A percentile compares a stretch with the other conserved stretches of the same genome.
phyloP scores from a whole-genome alignment of 2,888 invertebrate genomes.

The Pandemis heparana region DNA sequence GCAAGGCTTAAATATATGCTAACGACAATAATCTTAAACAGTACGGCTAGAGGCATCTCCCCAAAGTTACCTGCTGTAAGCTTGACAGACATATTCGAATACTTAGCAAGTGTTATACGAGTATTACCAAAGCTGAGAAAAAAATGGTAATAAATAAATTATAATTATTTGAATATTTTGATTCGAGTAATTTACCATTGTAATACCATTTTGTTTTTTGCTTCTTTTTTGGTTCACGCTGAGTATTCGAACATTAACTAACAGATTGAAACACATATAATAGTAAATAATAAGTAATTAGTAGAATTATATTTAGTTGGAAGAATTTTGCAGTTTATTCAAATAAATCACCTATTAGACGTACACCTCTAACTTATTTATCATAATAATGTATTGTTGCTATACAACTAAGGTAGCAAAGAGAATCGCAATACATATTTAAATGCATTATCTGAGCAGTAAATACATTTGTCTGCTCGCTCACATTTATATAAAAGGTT shows the following conservation, averaged over 20 bases:
- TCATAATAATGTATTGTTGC: background rate
- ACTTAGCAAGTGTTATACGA: background rate
- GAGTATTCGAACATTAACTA: background rate
- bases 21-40: background rate
- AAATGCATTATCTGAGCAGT: slow-evolving; percentile 6
- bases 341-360: background rate
- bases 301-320: background rate
- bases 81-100: background rate
- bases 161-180: too few species aligned
- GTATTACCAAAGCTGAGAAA: background rate
- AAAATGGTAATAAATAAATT: background rate
- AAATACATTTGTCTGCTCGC: slow-evolving; percentile 48
- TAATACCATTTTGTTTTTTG: too few species aligned
- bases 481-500: slow-evolving; percentile 47
- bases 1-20: slow-evolving; percentile 22
- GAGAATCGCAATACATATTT: background rate
- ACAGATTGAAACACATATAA: background rate
- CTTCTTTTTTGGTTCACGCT: background rate
- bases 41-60: slow-evolving; percentile 6
- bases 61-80: background rate
- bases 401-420: background rate
- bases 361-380: background rate
- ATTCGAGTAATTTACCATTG: too few species aligned
- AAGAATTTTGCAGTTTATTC: background rate
- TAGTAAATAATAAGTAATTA: too few species aligned